These are phyloP conservation scores for Melopsittacus undulatus DNA, from an alignment of 2,797 vertebrate genomes.

Conservation along the genomic window DNA sequence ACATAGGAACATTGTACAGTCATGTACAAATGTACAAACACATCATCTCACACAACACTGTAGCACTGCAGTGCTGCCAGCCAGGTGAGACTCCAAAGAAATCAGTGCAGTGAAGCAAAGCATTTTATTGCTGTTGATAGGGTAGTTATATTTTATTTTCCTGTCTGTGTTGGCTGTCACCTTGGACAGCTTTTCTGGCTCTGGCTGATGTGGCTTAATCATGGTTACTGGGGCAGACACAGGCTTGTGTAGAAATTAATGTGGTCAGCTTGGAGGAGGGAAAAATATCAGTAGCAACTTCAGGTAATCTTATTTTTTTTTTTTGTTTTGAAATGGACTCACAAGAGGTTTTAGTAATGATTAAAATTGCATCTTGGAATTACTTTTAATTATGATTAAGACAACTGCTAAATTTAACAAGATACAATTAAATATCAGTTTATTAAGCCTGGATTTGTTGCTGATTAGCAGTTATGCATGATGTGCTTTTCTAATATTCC, in stretches of 20 bases:
- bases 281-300: neutral
- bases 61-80: neutral
- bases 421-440: slow-evolving; percentile 57
- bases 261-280: neutral
- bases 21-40: neutral
- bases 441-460: slow-evolving; percentile 42
- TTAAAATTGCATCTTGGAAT: slow-evolving; percentile 43
- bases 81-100: slow-evolving; percentile 26
- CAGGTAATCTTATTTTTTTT: neutral
- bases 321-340: slow-evolving; percentile 11
- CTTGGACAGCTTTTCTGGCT: slow-evolving; percentile 35
- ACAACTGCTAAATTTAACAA: slow-evolving; percentile 62
- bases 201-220: slow-evolving; percentile 10
- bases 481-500: slow-evolving; percentile 18
- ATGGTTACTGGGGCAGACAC: neutral
- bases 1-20: neutral
- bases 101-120: neutral
- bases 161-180: slow-evolving; percentile 9
- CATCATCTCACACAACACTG: neutral
- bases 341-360: slow-evolving; percentile 22
- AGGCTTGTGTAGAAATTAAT: neutral
- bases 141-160: slow-evolving; percentile 31
- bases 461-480: neutral
- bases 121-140: neutral
- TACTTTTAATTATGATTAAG: slow-evolving; percentile 58